Base-by-base conservation (phyloP, 2,113 vertebrate genomes). In the Catharus fuscescens region DNA sequence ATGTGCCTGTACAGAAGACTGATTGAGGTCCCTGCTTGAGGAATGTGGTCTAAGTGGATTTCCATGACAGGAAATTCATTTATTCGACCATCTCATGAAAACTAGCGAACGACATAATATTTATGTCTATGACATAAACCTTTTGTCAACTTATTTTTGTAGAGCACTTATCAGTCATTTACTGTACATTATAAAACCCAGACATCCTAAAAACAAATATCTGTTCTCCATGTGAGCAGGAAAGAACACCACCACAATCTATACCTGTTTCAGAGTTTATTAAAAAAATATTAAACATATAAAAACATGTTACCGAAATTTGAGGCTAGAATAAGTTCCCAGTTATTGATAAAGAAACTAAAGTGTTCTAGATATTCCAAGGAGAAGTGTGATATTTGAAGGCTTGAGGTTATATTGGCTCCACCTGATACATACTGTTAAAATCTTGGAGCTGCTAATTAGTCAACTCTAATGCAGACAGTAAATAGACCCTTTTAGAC, bases 1-100 rank as follows among this genome's bases (percentile, higher is more conserved):
- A 60, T 0, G 0, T n/a, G 32, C 21, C 34, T 18, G 38, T 13
- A 5, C 2, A 52, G 54, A 15, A n/a, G 25, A 19, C 14, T 53
- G 28, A 73, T 29, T 40, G 81, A 31, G 2, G 2, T 13, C 14
- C 38, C n/a, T n/a, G 67, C 34, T 18, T 44, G 34, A 86, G 19
- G 29, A 77, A 59, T 42, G 32, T 26, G n/a, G 34, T 13, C 17
- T 60, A 44, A 83, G 52, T 50, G 44, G 57, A 71, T 77, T 82
- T 77, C 40, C 25, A 14, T 53, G 18, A 38, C 12, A 80, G 28
- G 76, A 90, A 64, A 81, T 61, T 71, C 1, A 77, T 73, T 82
- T 80, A 77, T 61, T 77, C 44, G 60, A 9, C 8, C 53, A 44
- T 34, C 34, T 42, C 42, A 62, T 72, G 50, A 92, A 92, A 93